Conservation (phyloP, 2,797 vertebrate genomes). For the Eulemur coronatus region DNA sequence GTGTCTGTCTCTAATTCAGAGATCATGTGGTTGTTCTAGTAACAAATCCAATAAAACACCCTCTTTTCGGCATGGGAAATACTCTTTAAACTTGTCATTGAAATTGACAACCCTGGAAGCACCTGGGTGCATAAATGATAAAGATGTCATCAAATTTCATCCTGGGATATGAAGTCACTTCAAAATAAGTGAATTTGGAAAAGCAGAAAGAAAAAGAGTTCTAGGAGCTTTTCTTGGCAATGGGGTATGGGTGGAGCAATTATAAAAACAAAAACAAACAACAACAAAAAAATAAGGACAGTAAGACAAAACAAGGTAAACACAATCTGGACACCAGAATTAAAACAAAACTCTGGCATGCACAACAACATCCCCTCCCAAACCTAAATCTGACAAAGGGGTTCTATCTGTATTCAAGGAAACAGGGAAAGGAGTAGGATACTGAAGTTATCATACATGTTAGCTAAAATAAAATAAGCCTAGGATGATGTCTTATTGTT, state of each 20-base stretch:
- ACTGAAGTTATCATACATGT: background rate
- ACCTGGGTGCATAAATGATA: background rate
- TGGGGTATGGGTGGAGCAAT: background rate
- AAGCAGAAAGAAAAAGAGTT: background rate
- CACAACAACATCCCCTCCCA: background rate
- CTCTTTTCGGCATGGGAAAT: background rate
- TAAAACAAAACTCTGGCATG: background rate
- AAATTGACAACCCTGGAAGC: background rate
- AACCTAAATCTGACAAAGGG: background rate
- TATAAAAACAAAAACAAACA: background rate
- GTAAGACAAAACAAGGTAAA: background rate
- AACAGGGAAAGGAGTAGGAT: background rate
- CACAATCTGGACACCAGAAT: background rate
- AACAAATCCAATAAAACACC: background rate
- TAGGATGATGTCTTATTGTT: background rate
- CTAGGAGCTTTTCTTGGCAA: background rate
- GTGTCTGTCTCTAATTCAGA: background rate
- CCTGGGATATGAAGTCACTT: background rate
- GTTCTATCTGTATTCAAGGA: background rate
- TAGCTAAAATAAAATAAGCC: background rate
- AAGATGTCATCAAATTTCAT: background rate
- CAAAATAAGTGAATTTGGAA: background rate
- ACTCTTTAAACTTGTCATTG: slow-evolving; percentile 20
- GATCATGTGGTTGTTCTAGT: background rate
- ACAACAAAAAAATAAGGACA: background rate